Base-by-base conservation (phyloP, 2,113 vertebrate genomes). In the Sebastes schlegelii region DNA sequence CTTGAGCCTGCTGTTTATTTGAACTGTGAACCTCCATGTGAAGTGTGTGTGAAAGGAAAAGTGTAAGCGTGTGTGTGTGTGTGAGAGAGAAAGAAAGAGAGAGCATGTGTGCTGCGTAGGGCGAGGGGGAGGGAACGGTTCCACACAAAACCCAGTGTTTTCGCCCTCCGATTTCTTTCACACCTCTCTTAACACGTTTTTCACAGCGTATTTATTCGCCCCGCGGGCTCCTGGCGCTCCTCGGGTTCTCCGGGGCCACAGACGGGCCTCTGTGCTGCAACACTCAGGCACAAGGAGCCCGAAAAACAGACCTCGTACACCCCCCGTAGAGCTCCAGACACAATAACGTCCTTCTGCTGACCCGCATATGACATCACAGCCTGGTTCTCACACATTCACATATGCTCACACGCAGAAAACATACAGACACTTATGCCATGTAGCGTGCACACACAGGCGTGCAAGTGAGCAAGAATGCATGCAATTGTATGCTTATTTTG, bases 1-100 rank as follows among this genome's bases (percentile, higher is more conserved):
- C 89, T 83, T 65, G 80, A 71, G 78, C 73, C 12, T n/a, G 55
- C 80, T 94, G 93, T 95, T 94, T 95, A 94, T 95, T 96, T 96
- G 88, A 94, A 95, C 93, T 94, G 92, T 87, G 92, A 91, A 94
- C 92, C 86, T 83, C 84, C 55, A 42, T 88, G 88, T 82, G 63
- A 90, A 81, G 87, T 73, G 87, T 90, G 82, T 88, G 85, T 89
- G 84, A 87, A 86, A 91, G 83, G 60, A 89, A 82, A 91, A 86
- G 82, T 80, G 68, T 63, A 57, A 52, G 74, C 3, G 52, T 74
- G 69, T 79, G 88, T 83, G 81, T 58, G 74, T 61, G 82, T 23
- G 49, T 62, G 79, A 40, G 67, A 42, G 61, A 64, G 51, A 82
- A 52, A 77, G 80, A 86, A 52, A 83, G 69, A 87, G 58, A 69